Conservation (phyloP, 2,888 invertebrate species). For the Dione juno region DNA sequence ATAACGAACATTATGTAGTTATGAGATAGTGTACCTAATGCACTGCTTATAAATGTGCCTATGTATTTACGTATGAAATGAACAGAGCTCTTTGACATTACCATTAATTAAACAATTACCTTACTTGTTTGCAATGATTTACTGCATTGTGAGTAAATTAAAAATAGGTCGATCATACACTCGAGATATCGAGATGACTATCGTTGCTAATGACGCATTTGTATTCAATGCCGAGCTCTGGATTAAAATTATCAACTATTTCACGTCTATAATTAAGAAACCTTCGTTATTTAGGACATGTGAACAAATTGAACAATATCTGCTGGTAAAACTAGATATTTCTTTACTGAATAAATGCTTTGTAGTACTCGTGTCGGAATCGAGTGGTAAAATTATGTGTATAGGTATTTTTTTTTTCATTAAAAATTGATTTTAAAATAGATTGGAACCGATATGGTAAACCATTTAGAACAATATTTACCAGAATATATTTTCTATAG, state of each 20-base stretch:
- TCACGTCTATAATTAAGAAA: conserved; percentile 39
- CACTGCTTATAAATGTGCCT: neutral
- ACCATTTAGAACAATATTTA: neutral
- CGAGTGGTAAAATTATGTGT: too few species aligned
- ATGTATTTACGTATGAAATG: neutral
- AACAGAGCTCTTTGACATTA: neutral
- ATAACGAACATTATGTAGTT: neutral
- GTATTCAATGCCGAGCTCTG: conserved; percentile 42
- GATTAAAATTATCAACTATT: conserved; percentile 42
- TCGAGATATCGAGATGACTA: conserved; percentile 41
- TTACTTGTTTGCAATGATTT: conserved; percentile 10
- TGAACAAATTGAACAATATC: conserved; percentile 14
- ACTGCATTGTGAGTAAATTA: conserved; percentile 31
- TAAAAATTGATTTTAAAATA: too few species aligned
- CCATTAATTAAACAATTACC: conserved; percentile 4
- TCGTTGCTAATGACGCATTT: conserved; percentile 39
- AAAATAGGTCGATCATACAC: conserved; percentile 41
- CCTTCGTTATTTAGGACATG: conserved; percentile 33
- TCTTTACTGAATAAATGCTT: neutral
- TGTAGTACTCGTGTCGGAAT: neutral
- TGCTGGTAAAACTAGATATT: neutral
- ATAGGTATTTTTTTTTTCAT: too few species aligned
- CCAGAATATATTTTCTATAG: neutral
- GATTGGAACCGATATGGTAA: neutral
- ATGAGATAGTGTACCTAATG: neutral